A percentile compares a stretch with the other conserved stretches of the same genome.
Evolutionary conservation across 2,113 vertebrate species (phyloP).

Genomic region (Aramus guarauna): DNA sequence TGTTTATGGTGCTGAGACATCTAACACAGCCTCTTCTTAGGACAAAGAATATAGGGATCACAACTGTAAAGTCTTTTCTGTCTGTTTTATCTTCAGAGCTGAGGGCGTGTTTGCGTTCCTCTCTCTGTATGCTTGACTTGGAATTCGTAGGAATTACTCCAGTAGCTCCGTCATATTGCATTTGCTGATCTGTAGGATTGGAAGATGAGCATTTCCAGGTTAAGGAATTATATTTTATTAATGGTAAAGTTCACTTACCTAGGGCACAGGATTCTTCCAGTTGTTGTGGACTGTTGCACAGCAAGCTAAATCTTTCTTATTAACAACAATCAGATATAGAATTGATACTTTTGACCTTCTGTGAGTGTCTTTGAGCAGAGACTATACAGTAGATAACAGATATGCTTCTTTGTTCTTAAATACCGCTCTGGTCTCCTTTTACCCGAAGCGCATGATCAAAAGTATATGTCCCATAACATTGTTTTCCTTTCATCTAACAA

Average conservation of each 20-base stretch:
- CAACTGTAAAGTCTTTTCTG: neutral
- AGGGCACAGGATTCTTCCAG: neutral
- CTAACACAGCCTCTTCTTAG: neutral
- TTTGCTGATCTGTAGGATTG: neutral
- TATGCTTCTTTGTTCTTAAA: neutral
- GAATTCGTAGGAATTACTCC: neutral
- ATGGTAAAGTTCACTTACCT: neutral
- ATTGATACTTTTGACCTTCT: neutral
- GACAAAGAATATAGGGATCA: neutral
- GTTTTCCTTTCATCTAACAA: neutral
- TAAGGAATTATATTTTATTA: conserved; percentile 32
- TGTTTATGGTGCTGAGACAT: neutral
- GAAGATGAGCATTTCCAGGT: neutral
- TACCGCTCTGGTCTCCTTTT: neutral
- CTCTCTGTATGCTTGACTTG: neutral
- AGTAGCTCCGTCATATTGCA: neutral
- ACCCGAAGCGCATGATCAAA: neutral
- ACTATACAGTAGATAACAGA: neutral
- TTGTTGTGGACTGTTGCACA: neutral
- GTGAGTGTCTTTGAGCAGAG: neutral
- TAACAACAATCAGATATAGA: neutral
- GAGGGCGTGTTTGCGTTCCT: neutral
- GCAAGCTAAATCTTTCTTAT: neutral
- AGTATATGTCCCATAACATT: neutral
- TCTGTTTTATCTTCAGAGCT: neutral